A percentile compares a stretch with the other conserved stretches of the same genome.
phyloP scores from a whole-genome alignment of 1,140 invertebrate genomes.

The Drosophila aff. region DNA sequence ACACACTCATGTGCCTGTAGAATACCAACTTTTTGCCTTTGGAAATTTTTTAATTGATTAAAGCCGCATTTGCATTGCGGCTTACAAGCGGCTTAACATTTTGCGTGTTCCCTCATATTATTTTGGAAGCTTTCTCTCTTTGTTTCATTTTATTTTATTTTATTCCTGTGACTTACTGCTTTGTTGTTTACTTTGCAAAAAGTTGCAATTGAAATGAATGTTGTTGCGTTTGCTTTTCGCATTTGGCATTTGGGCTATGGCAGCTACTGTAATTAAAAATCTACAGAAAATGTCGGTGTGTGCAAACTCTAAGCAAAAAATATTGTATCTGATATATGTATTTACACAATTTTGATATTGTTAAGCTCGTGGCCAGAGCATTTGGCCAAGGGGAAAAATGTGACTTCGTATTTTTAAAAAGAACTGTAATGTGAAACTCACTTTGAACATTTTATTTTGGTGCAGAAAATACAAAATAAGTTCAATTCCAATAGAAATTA shows the following conservation, averaged over 20 bases:
- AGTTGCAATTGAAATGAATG: constrained; percentile 39
- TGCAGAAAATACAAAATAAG: not conserved
- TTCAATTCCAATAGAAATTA: not conserved
- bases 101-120: constrained; percentile 46
- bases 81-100: constrained; percentile 80
- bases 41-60: constrained; percentile 80
- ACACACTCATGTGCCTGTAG: not conserved
- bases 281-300: constrained; percentile 18
- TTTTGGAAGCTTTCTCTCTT: constrained; percentile 43
- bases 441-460: not conserved
- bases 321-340: constrained; percentile 28
- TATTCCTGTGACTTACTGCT: constrained; percentile 18
- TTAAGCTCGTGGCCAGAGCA: constrained; percentile 7
- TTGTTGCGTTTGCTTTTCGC: constrained; percentile 42
- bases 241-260: constrained; percentile 22
- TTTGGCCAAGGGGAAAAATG: not conserved
- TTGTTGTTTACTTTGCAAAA: constrained; percentile 24
- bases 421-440: not conserved
- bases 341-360: constrained; percentile 40
- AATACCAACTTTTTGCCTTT: constrained; percentile 64
- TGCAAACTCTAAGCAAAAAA: constrained; percentile 19
- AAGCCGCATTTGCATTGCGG: constrained; percentile 80
- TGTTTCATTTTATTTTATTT: constrained; percentile 33
- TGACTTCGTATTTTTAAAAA: not conserved
- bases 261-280: constrained; percentile 60